Conservation (phyloP, 2,888 invertebrate species). For the Agrotis exclamationis region DNA sequence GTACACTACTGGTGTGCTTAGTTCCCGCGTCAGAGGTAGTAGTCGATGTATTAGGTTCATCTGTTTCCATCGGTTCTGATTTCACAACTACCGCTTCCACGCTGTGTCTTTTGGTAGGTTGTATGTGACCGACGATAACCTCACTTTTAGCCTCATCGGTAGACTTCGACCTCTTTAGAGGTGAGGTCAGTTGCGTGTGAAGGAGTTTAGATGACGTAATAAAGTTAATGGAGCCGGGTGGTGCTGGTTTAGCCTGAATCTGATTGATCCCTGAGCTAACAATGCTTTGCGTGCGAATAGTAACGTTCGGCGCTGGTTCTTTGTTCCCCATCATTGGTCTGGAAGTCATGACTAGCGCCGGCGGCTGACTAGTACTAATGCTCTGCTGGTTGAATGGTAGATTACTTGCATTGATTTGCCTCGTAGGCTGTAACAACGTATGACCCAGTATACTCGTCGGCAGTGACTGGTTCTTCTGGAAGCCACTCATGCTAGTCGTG, state of each 20-base stretch:
- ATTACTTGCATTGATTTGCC: constrained; percentile 83
- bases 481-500: constrained; percentile 82
- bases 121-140: constrained; percentile 88
- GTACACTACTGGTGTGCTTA: constrained; percentile 68
- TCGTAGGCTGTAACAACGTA: constrained; percentile 85
- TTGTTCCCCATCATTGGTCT: constrained; percentile 84
- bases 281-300: constrained; percentile 86
- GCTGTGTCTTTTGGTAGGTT: constrained; percentile 89
- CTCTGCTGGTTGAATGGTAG: constrained; percentile 85
- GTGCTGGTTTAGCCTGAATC: constrained; percentile 80
- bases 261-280: constrained; percentile 84
- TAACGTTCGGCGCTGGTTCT: constrained; percentile 86
- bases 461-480: constrained; percentile 82
- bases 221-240: constrained; percentile 82
- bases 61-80: constrained; percentile 88
- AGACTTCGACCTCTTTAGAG: constrained; percentile 90
- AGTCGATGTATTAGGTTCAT: constrained; percentile 77
- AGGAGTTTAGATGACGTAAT: constrained; percentile 90
- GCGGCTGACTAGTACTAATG: constrained; percentile 89
- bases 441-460: constrained; percentile 89
- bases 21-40: constrained; percentile 76
- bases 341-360: constrained; percentile 89
- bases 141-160: constrained; percentile 90
- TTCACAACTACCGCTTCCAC: constrained; percentile 90
- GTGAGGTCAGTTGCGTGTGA: constrained; percentile 92